These are phyloP conservation scores for Abrostola tripartita DNA, from an alignment of 2,888 invertebrate species.

Conservation along the genomic window DNA sequence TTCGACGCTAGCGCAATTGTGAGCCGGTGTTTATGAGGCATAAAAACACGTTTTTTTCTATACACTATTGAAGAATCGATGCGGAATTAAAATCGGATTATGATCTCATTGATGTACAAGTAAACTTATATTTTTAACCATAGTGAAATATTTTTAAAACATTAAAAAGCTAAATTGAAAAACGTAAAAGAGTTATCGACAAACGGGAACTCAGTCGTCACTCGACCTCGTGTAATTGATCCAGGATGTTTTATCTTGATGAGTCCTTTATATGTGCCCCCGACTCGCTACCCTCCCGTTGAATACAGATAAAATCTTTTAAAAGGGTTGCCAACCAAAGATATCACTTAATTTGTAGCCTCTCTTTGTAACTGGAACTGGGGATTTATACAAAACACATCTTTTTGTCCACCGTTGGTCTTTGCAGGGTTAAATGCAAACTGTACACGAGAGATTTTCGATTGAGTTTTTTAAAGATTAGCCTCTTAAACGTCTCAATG, in stretches of 20 bases:
- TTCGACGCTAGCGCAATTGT: conserved; percentile 70
- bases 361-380: conserved; percentile 84
- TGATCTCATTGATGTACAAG: conserved; percentile 58
- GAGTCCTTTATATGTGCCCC: conserved; percentile 84
- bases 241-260: conserved; percentile 87
- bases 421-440: conserved; percentile 67
- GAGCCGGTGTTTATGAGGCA: conserved; percentile 65
- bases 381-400: conserved; percentile 76
- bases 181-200: conserved; percentile 72
- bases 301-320: conserved; percentile 84
- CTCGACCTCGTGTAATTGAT: conserved; percentile 86
- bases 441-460: conserved; percentile 61
- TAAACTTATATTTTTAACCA: conserved; percentile 45
- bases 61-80: conserved; percentile 57
- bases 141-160: conserved; percentile 53
- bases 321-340: conserved; percentile 88
- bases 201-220: conserved; percentile 82
- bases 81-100: conserved; percentile 66
- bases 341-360: conserved; percentile 88
- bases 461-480: conserved; percentile 79
- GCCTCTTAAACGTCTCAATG: conserved; percentile 72
- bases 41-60: conserved; percentile 62
- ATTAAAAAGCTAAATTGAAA: conserved; percentile 65
- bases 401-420: conserved; percentile 69
- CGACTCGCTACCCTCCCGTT: conserved; percentile 83